phyloP scores from a whole-genome alignment of 2,113 vertebrate genomes.

The Gymnarchus niloticus region DNA sequence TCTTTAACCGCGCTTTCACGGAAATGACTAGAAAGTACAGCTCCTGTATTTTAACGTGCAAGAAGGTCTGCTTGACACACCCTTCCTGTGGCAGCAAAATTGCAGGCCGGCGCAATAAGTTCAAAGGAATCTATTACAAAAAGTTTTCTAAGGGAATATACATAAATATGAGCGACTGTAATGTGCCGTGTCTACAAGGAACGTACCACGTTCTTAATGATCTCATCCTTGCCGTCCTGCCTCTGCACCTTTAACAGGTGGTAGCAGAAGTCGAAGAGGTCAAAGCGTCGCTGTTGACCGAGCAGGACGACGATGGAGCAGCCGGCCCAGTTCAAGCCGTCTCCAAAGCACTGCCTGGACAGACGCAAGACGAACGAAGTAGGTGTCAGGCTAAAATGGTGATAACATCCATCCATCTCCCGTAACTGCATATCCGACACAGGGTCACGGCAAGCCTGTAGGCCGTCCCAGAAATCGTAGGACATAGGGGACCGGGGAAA shows the following conservation, averaged over 20 bases:
- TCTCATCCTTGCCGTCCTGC: constrained; percentile 97
- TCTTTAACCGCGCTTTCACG: no score
- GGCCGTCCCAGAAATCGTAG: no score
- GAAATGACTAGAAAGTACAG: background rate
- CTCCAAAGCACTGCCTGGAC: constrained; percentile 91
- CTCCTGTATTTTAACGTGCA: background rate
- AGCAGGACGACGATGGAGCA: constrained; percentile 94
- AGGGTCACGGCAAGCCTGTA: no score
- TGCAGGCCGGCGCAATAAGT: no score
- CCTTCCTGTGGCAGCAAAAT: no score
- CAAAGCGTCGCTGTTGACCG: constrained; percentile 93
- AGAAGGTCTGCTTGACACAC: background rate
- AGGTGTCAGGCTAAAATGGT: background rate
- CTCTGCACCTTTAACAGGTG: constrained; percentile 95
- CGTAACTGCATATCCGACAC: no score
- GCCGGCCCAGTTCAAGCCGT: constrained; percentile 96
- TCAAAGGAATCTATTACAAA: no score
- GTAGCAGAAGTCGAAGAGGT: constrained; percentile 98
- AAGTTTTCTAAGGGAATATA: no score
- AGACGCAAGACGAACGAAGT: background rate
- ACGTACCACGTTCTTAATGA: constrained; percentile 97
- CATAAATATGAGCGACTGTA: no score
- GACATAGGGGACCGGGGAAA: no score
- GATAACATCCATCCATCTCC: no score
- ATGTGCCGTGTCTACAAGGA: background rate